These are phyloP conservation scores for Bergia puertoricense DNA, from an alignment of 92 coral and sea anemone genomes.

Conservation along the genomic window DNA sequence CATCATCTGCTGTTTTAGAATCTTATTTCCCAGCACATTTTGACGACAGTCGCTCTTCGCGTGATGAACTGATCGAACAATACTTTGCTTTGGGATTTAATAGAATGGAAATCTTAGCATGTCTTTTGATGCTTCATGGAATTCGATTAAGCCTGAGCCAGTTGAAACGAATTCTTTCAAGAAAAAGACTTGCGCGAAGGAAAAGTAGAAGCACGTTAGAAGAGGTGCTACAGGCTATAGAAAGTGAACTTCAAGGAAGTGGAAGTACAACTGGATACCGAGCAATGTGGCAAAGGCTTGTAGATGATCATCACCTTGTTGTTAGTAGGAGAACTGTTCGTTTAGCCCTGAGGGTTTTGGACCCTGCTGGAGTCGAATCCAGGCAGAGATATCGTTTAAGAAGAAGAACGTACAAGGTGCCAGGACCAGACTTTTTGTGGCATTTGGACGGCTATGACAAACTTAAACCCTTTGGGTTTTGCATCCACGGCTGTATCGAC, in stretches of 20 bases:
- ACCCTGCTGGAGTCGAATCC: constrained; percentile 49
- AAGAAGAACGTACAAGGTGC: constrained; percentile 19
- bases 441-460: constrained; percentile 53
- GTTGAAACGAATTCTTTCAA: constrained; percentile 56
- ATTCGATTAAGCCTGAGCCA: constrained; percentile 56
- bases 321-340: constrained; percentile 50
- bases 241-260: constrained; percentile 59
- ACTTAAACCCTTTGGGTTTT: too few relatives aligned
- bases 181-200: constrained; percentile 55
- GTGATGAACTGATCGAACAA: constrained; percentile 57
- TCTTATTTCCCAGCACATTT: too few relatives aligned
- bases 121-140: constrained; percentile 53
- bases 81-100: constrained; percentile 51
- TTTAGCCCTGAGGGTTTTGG: constrained; percentile 46
- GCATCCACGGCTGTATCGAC: too few relatives aligned
- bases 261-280: constrained; percentile 59
- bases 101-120: constrained; percentile 49
- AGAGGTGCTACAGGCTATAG: constrained; percentile 41
- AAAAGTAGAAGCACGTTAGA: constrained; percentile 39
- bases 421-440: constrained; percentile 49
- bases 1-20: too few relatives aligned
- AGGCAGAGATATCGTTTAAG: constrained; percentile 45
- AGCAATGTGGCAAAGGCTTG: constrained; percentile 58
- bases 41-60: not conserved
- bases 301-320: constrained; percentile 43